Evolutionary conservation across 2,797 vertebrate species (phyloP).

Genomic region (Hoplostethus atlanticus): DNA sequence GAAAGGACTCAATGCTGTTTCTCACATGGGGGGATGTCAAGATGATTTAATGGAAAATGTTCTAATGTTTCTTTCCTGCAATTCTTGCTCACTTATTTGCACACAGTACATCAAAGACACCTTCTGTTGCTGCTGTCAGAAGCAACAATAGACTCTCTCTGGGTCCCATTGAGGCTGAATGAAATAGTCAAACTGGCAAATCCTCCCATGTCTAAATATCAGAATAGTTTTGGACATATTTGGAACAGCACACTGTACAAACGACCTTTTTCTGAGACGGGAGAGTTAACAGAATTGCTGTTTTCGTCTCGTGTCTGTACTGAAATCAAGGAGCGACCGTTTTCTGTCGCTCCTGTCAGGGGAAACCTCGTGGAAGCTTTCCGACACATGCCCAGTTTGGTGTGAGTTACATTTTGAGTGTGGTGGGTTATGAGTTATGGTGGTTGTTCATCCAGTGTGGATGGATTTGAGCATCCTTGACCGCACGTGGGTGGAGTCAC

Average conservation of each 20-base stretch:
- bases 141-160: slow-evolving; percentile 14
- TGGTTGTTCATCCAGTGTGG: not conserved
- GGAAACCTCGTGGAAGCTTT: not conserved
- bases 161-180: not conserved
- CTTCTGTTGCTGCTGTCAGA: slow-evolving; percentile 22
- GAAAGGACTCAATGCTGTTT: slow-evolving; percentile 50
- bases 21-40: slow-evolving; percentile 45
- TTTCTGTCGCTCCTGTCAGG: not conserved
- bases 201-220: not conserved
- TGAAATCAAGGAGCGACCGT: not conserved
- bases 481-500: slow-evolving; percentile 10
- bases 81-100: slow-evolving; percentile 32
- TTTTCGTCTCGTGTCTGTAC: not conserved
- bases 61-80: slow-evolving; percentile 48
- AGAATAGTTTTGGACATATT: not conserved
- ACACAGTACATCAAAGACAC: slow-evolving; percentile 24
- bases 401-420: not conserved
- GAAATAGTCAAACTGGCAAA: not conserved
- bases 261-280: not conserved
- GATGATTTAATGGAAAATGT: slow-evolving; percentile 49
- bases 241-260: not conserved
- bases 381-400: not conserved
- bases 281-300: not conserved
- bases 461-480: not conserved
- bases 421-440: not conserved